Evolutionary conservation across 2,113 vertebrate genomes (phyloP), one percentile per base, ranked within the genome.

Genomic region (Philantomba maxwellii): DNA sequence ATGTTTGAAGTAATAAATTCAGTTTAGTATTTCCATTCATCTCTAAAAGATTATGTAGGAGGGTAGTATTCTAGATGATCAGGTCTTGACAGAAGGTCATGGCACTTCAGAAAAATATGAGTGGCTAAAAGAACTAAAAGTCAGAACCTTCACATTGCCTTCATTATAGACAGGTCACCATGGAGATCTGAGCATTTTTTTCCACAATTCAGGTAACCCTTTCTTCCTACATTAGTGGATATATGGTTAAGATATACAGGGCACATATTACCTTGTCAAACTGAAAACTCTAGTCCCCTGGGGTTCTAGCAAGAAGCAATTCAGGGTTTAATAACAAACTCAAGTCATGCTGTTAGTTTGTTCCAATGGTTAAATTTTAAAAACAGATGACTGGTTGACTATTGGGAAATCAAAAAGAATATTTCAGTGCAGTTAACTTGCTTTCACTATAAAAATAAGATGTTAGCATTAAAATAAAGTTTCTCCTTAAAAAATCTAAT

Each of bases 401-500:
- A 39, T 28, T 51, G 14, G 7, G 15, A 96, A 43, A 30, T n/a
- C 1, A 49, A 87, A 43, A 77, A 95, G 14, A 83, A 91, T 3
- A 96, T 51, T 89, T 91, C 28, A 90, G 66, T 39, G 83, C 15
- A 12, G 4, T 30, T 80, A 90, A 0, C 17, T 62, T 91, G 7
- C 5, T 49, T 43, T 90, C 47, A 94, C 15, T 80, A 53, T 80
- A 80, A 92, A 94, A 66, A 2, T 3, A 83, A 83, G 6, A 19
- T 91, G 86, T 87, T 33, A 94, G n/a, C 45, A 36, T 83, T 62
- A 91, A 90, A 93, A 73, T 16, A 43, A 78, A 91, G 21, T 11
- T 91, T 92, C 0, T 85, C 58, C 12, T 81, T 73, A 45, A 28
- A 62, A 96, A 89, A 26, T 15, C 1, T 25, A n/a, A 90, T 9